phyloP scores from a whole-genome alignment of 2,797 vertebrate genomes.

The Lerista edwardsae region DNA sequence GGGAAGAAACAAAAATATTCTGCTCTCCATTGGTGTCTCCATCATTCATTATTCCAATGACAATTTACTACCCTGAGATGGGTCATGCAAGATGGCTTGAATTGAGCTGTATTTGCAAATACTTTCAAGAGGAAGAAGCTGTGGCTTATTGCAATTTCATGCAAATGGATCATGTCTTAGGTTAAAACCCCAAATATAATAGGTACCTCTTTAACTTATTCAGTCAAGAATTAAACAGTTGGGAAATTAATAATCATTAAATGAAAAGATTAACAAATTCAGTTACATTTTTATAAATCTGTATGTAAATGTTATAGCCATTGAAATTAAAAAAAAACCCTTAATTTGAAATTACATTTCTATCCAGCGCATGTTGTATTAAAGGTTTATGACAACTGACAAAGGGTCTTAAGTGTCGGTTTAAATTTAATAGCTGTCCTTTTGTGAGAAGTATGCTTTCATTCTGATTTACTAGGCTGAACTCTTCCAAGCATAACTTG shows the following conservation, averaged over 20 bases:
- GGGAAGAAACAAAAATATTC: slow-evolving; percentile 67
- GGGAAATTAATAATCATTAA: slow-evolving; percentile 60
- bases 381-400: background rate
- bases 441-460: background rate
- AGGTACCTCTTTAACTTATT: slow-evolving; percentile 65
- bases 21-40: slow-evolving; percentile 60
- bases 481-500: background rate
- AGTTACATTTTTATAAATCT: slow-evolving; percentile 4
- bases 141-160: slow-evolving; percentile 49
- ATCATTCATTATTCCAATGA: slow-evolving; percentile 75
- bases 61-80: slow-evolving; percentile 73
- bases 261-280: background rate
- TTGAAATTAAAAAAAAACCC: background rate
- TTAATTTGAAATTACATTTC: background rate
- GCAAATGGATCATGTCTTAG: slow-evolving; percentile 67
- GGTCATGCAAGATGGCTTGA: slow-evolving; percentile 70
- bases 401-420: background rate
- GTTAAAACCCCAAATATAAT: slow-evolving; percentile 60
- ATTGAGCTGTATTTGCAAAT: slow-evolving; percentile 62
- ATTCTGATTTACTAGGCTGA: background rate
- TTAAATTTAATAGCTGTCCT: background rate
- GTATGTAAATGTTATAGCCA: background rate
- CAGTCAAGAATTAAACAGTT: slow-evolving; percentile 69
- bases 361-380: background rate
- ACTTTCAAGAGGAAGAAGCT: slow-evolving; percentile 58